These are phyloP conservation scores for Ephestia elutella DNA, from an alignment of 1,140 invertebrate genomes.

Conservation along the genomic window DNA sequence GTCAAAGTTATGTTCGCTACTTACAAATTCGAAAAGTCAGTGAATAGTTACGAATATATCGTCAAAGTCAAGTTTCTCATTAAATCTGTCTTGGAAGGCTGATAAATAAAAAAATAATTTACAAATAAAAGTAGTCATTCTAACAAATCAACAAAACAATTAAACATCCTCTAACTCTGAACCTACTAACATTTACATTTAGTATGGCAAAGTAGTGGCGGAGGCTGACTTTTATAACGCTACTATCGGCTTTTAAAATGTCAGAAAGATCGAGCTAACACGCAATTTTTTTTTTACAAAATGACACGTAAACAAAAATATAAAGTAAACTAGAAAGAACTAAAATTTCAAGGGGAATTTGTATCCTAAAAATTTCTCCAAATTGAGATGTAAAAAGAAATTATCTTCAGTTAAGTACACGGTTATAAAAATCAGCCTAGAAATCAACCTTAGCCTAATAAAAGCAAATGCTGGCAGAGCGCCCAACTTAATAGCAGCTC, in stretches of 20 bases:
- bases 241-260: not conserved
- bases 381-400: too few relatives aligned
- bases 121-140: too few relatives aligned
- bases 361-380: too few relatives aligned
- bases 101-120: not conserved
- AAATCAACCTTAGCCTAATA: conserved; percentile 1
- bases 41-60: too few relatives aligned
- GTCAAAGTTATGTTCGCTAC: too few relatives aligned
- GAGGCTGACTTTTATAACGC: not conserved
- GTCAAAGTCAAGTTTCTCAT: too few relatives aligned
- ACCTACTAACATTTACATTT: not conserved
- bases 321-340: too few relatives aligned
- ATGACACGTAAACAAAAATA: too few relatives aligned
- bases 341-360: too few relatives aligned
- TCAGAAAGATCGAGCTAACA: not conserved
- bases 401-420: too few relatives aligned
- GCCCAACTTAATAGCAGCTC: conserved; percentile 63
- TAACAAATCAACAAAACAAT: not conserved
- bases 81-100: not conserved
- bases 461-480: conserved; percentile 38
- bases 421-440: not conserved
- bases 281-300: too few relatives aligned
- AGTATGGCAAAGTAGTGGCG: not conserved
- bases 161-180: not conserved
- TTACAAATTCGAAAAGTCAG: too few relatives aligned